Percentiles rank a stretch among this genome's conserved stretches.
phyloP scores from a whole-genome alignment of 2,888 invertebrate species.

The Diachrysia chrysitis region DNA sequence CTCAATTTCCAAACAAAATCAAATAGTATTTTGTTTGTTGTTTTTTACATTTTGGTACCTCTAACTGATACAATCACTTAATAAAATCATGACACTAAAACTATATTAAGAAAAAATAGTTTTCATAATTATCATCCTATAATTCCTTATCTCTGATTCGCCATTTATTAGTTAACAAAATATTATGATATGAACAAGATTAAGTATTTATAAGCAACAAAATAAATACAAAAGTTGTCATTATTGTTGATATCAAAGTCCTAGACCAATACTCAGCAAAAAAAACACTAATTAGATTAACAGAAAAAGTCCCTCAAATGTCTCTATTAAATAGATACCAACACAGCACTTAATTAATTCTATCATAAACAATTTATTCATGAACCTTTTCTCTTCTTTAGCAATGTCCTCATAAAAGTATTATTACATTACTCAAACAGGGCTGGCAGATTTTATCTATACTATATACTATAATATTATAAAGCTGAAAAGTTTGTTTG shows the following conservation, averaged over 20 bases:
- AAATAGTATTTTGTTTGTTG: too few relatives aligned
- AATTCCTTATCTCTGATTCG: too few relatives aligned
- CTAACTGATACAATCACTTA: too few relatives aligned
- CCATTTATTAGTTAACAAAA: too few relatives aligned
- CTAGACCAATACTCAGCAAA: background rate
- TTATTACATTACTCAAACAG: slow-evolving; percentile 47
- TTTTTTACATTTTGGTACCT: too few relatives aligned
- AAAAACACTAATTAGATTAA: slow-evolving; percentile 10
- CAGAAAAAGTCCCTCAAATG: slow-evolving; percentile 14
- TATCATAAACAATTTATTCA: slow-evolving; percentile 65
- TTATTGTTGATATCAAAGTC: background rate
- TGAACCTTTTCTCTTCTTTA: slow-evolving; percentile 51
- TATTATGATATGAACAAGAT: too few relatives aligned
- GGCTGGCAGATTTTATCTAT: slow-evolving; percentile 28
- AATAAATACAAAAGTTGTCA: background rate
- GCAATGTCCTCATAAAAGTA: slow-evolving; percentile 54
- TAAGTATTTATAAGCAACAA: background rate
- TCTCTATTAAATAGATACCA: slow-evolving; percentile 30
- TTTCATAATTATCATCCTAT: too few relatives aligned
- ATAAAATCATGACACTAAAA: too few relatives aligned
- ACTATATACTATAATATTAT: too few relatives aligned
- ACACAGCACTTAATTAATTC: slow-evolving; percentile 57
- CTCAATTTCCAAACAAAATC: too few relatives aligned
- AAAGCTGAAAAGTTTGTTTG: too few relatives aligned
- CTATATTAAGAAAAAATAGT: too few relatives aligned